Evolutionary conservation across 2,888 invertebrate genomes (phyloP).

Genomic region (Cheilosia scutellata): DNA sequence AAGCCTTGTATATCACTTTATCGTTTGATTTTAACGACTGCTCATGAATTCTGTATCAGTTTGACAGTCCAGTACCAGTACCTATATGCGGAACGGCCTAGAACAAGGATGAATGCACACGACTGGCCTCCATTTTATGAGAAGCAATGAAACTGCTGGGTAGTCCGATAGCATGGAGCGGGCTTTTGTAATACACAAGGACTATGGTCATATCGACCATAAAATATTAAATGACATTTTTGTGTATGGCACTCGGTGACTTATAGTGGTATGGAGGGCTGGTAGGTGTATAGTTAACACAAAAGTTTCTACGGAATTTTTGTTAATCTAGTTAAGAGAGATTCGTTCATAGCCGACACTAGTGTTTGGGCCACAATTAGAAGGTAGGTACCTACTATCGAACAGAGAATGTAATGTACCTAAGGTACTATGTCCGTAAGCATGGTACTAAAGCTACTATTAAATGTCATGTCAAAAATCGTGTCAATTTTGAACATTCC

Average conservation of each 20-base stretch:
- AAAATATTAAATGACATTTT: conserved; percentile 13
- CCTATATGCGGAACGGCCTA: not conserved
- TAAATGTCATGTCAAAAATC: too few relatives aligned
- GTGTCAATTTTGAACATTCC: too few relatives aligned
- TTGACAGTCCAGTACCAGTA: not conserved
- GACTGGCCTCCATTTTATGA: conserved; percentile 11
- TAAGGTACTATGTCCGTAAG: too few relatives aligned
- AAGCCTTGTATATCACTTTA: conserved; percentile 56
- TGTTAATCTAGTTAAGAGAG: too few relatives aligned
- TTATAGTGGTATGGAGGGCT: not conserved
- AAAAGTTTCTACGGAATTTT: too few relatives aligned
- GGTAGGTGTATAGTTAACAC: not conserved
- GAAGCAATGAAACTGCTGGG: conserved; percentile 1
- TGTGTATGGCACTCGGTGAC: not conserved
- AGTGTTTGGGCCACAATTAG: too few relatives aligned
- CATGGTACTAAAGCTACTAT: too few relatives aligned
- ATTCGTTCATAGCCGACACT: too few relatives aligned
- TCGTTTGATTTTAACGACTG: conserved; percentile 64
- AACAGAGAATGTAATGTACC: too few relatives aligned
- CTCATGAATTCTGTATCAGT: conserved; percentile 47
- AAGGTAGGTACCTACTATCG: too few relatives aligned
- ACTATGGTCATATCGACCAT: conserved; percentile 6
- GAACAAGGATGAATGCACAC: conserved; percentile 5
- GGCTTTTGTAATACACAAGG: not conserved
- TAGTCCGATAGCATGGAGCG: not conserved